Conservation (phyloP, 2,888 invertebrate genomes). For the Trissonchulus latispiculum region DNA sequence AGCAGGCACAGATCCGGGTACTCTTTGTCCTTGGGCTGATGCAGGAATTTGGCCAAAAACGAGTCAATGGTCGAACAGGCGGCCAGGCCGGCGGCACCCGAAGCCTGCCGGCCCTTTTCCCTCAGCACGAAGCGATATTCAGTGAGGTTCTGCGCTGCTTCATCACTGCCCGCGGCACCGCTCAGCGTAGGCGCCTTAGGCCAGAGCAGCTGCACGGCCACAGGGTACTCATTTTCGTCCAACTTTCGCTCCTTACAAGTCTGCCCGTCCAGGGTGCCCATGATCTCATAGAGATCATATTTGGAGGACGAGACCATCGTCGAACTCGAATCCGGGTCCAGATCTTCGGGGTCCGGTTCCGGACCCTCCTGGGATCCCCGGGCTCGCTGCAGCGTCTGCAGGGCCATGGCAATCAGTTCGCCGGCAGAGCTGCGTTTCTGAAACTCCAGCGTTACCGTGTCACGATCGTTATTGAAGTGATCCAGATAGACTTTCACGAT, state of each 20-base stretch:
- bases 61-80: too few relatives aligned
- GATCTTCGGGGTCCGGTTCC: too few relatives aligned
- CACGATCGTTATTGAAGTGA: conserved; percentile 49
- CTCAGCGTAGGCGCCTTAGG: conserved; percentile 39
- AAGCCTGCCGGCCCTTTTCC: not conserved
- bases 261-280: conserved; percentile 49
- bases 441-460: conserved; percentile 77
- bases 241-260: conserved; percentile 84
- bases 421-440: conserved; percentile 82
- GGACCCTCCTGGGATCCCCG: too few relatives aligned
- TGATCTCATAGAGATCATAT: conserved; percentile 40
- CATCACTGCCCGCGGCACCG: conserved; percentile 21
- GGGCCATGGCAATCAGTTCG: conserved; percentile 78
- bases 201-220: conserved; percentile 50
- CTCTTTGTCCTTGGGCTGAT: conserved; percentile 82
- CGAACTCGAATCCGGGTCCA: too few relatives aligned
- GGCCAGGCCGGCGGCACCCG: not conserved
- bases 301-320: too few relatives aligned
- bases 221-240: conserved; percentile 56
- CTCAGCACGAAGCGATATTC: conserved; percentile 26
- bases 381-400: conserved; percentile 37
- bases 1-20: conserved; percentile 90
- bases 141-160: conserved; percentile 24
- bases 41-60: conserved; percentile 80
- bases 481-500: conserved; percentile 34